Conservation (phyloP, 2,888 invertebrate genomes). For the Trachelus tabidus region DNA sequence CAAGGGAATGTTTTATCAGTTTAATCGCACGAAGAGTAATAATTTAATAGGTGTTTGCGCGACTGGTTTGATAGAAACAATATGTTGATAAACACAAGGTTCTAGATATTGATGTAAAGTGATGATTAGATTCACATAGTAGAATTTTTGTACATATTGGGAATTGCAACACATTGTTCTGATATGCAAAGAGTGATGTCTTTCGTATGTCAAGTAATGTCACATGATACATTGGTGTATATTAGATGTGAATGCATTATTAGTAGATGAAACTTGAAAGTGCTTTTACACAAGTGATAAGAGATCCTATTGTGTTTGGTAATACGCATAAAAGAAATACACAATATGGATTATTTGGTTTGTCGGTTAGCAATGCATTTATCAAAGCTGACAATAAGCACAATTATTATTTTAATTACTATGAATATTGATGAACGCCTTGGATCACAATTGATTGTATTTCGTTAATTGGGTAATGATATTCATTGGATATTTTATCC, state of each 20-base stretch:
- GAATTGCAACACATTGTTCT: not conserved
- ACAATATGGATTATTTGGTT: not conserved
- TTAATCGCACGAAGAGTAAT: not conserved
- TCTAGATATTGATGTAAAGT: not conserved
- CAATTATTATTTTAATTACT: constrained; percentile 19
- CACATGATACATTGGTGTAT: not conserved
- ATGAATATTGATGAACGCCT: not conserved
- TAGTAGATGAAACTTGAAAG: not conserved
- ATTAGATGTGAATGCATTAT: not conserved
- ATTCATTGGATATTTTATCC: not conserved
- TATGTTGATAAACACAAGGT: not conserved
- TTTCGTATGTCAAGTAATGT: not conserved
- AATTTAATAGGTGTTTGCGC: not conserved
- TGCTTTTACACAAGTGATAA: not conserved
- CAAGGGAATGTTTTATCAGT: not conserved
- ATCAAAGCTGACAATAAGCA: constrained; percentile 39
- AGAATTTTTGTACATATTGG: not conserved
- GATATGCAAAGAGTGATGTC: not conserved
- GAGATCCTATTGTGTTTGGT: not conserved
- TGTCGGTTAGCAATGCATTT: constrained; percentile 30
- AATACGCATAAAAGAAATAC: not conserved
- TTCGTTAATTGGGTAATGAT: not conserved
- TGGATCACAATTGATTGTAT: not conserved
- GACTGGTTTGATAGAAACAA: not conserved
- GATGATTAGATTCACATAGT: not conserved